Conservation (phyloP, 2,797 vertebrate species). For the Gymnocypris eckloni region DNA sequence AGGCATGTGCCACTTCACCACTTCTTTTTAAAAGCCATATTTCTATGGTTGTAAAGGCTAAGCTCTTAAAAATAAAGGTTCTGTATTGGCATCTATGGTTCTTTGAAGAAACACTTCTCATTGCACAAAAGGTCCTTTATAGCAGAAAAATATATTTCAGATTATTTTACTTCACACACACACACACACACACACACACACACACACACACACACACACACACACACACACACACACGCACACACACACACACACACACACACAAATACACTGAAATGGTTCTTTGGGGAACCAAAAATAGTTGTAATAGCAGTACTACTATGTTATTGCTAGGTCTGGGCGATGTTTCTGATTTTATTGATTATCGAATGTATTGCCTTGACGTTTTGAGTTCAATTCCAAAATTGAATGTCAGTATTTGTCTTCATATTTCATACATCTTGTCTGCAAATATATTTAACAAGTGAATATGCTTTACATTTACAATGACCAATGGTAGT, state of each 20-base stretch:
- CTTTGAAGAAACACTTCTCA: not conserved
- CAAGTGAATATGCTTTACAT: not conserved
- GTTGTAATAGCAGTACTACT: not conserved
- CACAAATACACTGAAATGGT: not conserved
- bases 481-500: not conserved
- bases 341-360: not conserved
- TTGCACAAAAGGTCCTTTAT: not conserved
- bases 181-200: too few species aligned
- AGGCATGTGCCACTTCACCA: not conserved
- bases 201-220: too few species aligned
- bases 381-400: not conserved
- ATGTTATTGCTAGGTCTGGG: too few species aligned
- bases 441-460: not conserved
- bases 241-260: too few species aligned
- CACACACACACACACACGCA: too few species aligned
- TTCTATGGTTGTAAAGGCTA: not conserved
- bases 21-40: not conserved
- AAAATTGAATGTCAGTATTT: not conserved
- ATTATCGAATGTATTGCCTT: not conserved
- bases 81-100: not conserved
- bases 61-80: not conserved
- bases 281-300: not conserved
- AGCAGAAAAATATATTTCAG: not conserved
- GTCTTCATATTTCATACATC: not conserved
- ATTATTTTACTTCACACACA: not conserved